Conservation (phyloP, 2,797 vertebrate genomes). For the Arctocebus calabarensis region DNA sequence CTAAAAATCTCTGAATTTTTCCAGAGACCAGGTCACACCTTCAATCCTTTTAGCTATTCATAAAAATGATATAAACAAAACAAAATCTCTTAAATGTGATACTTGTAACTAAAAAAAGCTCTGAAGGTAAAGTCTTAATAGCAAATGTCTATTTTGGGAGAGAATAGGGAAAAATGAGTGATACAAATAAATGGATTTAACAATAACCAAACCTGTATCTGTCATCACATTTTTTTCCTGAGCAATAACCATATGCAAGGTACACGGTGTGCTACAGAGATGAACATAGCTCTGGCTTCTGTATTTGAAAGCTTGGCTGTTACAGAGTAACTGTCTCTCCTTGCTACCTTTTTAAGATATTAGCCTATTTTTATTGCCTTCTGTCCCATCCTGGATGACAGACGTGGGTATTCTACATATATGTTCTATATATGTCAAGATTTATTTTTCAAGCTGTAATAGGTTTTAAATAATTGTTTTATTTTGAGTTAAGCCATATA, state of each 20-base stretch:
- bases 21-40: constrained; percentile 9
- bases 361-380: neutral
- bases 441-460: neutral
- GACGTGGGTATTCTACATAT: neutral
- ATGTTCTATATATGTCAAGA: neutral
- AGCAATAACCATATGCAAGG: neutral
- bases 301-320: neutral
- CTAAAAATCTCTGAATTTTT: neutral
- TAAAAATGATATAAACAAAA: constrained; percentile 15
- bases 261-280: neutral
- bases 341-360: neutral
- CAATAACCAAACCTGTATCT: neutral
- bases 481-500: neutral
- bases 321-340: neutral
- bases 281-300: neutral
- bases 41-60: constrained; percentile 6
- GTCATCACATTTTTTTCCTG: neutral
- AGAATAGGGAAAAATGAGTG: neutral
- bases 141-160: neutral
- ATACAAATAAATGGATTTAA: neutral
- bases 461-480: constrained; percentile 30
- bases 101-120: constrained; percentile 33
- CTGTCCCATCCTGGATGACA: neutral
- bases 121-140: neutral
- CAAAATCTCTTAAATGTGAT: neutral